phyloP scores from a whole-genome alignment of 2,888 invertebrate species.

The Meta bourneti region DNA sequence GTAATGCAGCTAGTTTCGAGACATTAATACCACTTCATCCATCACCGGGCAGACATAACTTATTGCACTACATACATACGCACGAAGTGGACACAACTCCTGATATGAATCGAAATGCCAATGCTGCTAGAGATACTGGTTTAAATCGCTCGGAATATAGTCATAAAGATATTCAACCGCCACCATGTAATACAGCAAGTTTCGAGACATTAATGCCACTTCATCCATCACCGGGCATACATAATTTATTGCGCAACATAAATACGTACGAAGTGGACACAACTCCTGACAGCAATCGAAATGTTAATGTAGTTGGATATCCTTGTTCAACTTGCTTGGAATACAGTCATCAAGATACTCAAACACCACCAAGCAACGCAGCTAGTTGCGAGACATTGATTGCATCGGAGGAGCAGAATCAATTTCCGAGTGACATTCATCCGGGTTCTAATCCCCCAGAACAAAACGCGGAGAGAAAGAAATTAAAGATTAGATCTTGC shows the following conservation, averaged over 20 bases:
- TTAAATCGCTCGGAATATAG: too few species aligned
- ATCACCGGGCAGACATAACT: background rate
- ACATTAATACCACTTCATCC: background rate
- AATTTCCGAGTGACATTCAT: background rate
- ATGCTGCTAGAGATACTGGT: background rate
- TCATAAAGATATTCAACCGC: too few species aligned
- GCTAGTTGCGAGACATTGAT: background rate
- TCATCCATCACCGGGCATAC: background rate
- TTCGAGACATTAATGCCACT: background rate
- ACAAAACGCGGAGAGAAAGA: background rate
- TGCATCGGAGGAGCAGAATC: background rate
- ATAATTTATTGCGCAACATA: background rate
- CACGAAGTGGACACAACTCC: background rate
- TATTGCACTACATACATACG: background rate
- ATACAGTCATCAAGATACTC: too few species aligned
- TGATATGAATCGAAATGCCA: background rate
- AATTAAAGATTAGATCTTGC: slow-evolving; percentile 9
- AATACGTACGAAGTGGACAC: background rate
- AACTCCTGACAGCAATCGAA: background rate
- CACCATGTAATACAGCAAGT: too few species aligned
- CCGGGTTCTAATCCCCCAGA: background rate
- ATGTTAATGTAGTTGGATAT: background rate
- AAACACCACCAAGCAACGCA: background rate
- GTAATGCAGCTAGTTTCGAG: background rate
- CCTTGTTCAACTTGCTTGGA: too few species aligned